phyloP scores from a whole-genome alignment of 2,888 invertebrate genomes.

The Thecophora atra region DNA sequence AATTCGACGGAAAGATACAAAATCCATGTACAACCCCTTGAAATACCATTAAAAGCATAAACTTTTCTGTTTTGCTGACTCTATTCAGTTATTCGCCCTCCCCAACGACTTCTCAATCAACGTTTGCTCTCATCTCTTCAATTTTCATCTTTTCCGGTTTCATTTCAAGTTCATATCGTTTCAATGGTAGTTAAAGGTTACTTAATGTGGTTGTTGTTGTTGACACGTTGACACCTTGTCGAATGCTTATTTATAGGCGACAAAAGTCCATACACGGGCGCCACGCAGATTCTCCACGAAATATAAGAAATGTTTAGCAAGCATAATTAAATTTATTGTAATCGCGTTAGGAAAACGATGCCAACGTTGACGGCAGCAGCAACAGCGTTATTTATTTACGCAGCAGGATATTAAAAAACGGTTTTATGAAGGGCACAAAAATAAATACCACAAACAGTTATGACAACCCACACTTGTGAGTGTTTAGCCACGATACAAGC shows the following conservation, averaged over 20 bases:
- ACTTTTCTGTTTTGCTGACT: too few species aligned
- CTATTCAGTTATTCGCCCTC: too few species aligned
- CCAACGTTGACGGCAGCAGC: not conserved
- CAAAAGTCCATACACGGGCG: too few species aligned
- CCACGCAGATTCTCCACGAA: too few species aligned
- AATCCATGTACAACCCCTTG: too few species aligned
- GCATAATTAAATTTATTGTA: conserved; percentile 33
- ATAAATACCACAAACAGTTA: not conserved
- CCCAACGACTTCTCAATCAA: too few species aligned
- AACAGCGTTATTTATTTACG: conserved; percentile 11
- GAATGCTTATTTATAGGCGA: conserved; percentile 10
- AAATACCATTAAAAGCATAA: too few species aligned
- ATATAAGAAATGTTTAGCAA: not conserved
- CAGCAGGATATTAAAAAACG: conserved; percentile 30
- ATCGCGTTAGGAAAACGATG: conserved; percentile 16
- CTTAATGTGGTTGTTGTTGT: not conserved
- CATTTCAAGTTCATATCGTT: not conserved
- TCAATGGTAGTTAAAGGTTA: not conserved
- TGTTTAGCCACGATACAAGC: not conserved
- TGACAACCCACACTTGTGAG: not conserved
- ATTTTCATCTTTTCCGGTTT: too few species aligned
- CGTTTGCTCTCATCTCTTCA: too few species aligned
- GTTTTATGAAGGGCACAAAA: conserved; percentile 3
- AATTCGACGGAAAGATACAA: too few species aligned
- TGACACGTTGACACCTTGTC: not conserved